Evolutionary conservation across 2,888 invertebrate genomes (phyloP), one percentile per base, ranked within the genome.

Genomic region (Leptopterna dolabrata): DNA sequence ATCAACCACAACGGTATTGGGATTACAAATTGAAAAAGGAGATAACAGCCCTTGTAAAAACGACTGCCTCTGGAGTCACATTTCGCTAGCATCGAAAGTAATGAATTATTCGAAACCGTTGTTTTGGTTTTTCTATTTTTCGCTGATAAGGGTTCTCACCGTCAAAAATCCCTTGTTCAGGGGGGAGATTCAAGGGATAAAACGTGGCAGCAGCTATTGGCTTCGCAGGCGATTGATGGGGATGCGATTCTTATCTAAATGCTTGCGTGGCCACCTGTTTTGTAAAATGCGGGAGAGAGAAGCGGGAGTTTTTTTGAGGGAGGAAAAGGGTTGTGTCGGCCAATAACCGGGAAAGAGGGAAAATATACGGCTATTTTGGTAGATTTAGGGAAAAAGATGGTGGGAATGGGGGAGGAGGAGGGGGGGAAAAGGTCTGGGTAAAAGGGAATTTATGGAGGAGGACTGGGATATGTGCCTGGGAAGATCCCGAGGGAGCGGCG

Each of bases 191-290:
- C 7, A 24, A 63, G 63, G 63, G 63, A 63, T 63, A 27, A 63
- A 63, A 63, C 63, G 19, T 27, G 27, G 63, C 63, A 63, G 63
- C 63, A 63, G 78, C 43, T 78, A 78, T 78, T 78, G 78, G 78
- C 45, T 78, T 24, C 7, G 43, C 24, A 45, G 78, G 43, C 78
- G 78, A 78, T 78, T n/a, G 78, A 78, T 78, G 78, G 78, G 43
- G 14, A 78, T n/a, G 78, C 27, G 78, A 78, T 78, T 45, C 78
- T 78, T 78, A 78, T 78, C 78, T 78, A 78, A 78, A 78, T 45
- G 78, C 78, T 19, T 43, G 78, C 78, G 63, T 63, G 63, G 63
- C 45, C 78, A 78, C 78, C 78, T 78, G 78, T 78, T 78, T 76
- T 78, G 78, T 78, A 43, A 63, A 63, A 63, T 63, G 63, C 63